phyloP scores from a whole-genome alignment of 2,888 invertebrate genomes.

The Tetragonula carbonaria region DNA sequence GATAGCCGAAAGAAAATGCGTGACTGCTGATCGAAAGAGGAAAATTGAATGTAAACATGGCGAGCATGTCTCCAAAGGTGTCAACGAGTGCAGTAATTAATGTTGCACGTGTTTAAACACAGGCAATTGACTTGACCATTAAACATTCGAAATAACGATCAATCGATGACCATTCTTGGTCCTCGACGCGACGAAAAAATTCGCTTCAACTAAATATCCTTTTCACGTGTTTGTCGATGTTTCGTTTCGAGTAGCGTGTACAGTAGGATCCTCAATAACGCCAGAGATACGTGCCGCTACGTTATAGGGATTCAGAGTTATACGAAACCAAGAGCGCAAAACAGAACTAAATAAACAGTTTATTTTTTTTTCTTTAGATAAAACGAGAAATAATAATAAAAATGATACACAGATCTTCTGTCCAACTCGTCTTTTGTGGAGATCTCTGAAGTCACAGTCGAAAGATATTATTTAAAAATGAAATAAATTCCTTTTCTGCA shows the following conservation, averaged over 20 bases:
- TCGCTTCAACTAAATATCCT: not conserved
- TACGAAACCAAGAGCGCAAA: no score
- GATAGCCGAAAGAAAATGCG: conserved; percentile 28
- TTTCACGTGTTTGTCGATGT: not conserved
- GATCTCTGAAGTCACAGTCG: no score
- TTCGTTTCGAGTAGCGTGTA: not conserved
- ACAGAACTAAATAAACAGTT: no score
- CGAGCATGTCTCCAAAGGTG: not conserved
- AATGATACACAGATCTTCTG: no score
- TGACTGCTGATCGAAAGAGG: conserved; percentile 12
- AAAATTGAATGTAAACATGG: conserved; percentile 42
- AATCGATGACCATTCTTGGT: not conserved
- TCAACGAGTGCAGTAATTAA: conserved; percentile 27
- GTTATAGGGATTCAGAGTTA: no score
- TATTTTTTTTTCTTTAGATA: no score
- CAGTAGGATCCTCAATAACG: no score
- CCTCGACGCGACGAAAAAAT: not conserved
- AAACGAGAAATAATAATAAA: no score
- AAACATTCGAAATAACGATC: conserved; percentile 3
- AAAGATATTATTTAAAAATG: no score
- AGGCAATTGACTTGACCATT: conserved; percentile 15
- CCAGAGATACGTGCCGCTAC: no score
- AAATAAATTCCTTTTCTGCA: no score
- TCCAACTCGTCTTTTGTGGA: no score
- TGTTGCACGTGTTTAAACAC: conserved; percentile 9